phyloP scores from a whole-genome alignment of 2,113 vertebrate genomes.

The Euleptes europaea region DNA sequence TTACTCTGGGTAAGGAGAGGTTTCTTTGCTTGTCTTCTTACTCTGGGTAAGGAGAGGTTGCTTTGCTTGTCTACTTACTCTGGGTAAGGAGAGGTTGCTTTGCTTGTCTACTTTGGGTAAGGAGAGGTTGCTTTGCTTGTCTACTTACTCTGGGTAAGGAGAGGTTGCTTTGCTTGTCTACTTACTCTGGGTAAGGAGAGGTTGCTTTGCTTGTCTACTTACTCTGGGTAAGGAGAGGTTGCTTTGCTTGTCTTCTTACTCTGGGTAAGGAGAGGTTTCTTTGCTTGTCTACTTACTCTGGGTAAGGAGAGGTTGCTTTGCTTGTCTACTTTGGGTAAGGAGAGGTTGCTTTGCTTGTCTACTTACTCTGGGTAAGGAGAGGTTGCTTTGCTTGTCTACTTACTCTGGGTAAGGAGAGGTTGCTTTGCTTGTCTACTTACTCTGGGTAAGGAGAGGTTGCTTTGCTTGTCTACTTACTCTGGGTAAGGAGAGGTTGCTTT shows the following conservation, averaged over 20 bases:
- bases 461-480: conserved; percentile 69
- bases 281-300: conserved; percentile 74
- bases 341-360: not conserved
- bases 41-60: conserved; percentile 78
- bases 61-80: conserved; percentile 70
- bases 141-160: conserved; percentile 86
- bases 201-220: conserved; percentile 34
- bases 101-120: conserved; percentile 83
- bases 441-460: conserved; percentile 78
- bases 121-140: conserved; percentile 31
- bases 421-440: conserved; percentile 55
- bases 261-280: conserved; percentile 77
- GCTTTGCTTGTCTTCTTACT: conserved; percentile 64
- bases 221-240: conserved; percentile 80
- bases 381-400: not conserved
- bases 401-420: conserved; percentile 81
- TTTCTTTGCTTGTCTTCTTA: conserved; percentile 56
- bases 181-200: conserved; percentile 83
- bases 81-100: conserved; percentile 74
- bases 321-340: conserved; percentile 85
- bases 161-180: too few species aligned
- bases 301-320: conserved; percentile 72
- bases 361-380: conserved; percentile 84
- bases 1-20: conserved; percentile 82
- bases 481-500: conserved; percentile 74